Base-by-base conservation (phyloP, 2,888 invertebrate genomes). In the Hermodice carunculata region DNA sequence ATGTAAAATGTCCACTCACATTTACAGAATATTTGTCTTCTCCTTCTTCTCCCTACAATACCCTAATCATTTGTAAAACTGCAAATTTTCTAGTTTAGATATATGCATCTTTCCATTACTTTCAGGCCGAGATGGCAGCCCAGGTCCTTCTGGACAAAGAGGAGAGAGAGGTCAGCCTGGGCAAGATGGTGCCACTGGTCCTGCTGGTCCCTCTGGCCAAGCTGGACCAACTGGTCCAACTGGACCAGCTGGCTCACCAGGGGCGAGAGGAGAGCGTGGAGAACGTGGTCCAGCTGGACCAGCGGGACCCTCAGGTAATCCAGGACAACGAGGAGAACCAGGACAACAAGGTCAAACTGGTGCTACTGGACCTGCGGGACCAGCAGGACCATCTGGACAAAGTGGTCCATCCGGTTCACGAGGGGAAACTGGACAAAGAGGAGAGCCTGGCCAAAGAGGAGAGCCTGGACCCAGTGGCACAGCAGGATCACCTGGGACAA, bases 401-500 rank as follows among this genome's bases (percentile, higher is more conserved):
- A n/a, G 37, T 22, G 64, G 59, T n/a, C 17, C 14, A 19, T 14
- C 22, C n/a, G 59, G 54, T 8, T 3, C 31, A 22, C 56, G 22
- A 43, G 70, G 70, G 0, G 17, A 44, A 22, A 22, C 37, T 26
- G 70, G 70, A 14, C 26, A 44, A 4, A n/a, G 42, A 19, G 72
- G 72, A 43, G 5, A 48, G 14, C 58, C 61, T 32, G 71, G 71
- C 17, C 34, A 26, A 24, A 44, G 17, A 53, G 71, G 71, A 43
- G 22, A 54, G 34, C 14, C 53, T 6, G 69, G 69, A 37, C 42
- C 52, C n/a, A 22, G 43, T 31, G 69, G 69, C 42, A 31, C 48
- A 37, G 44, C 48, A 42, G 63, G 22, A 46, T 14, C 11, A 11
- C 17, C 46, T 22, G 67, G 67, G 17, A 24, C 40, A 28, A 53